Base-by-base conservation (phyloP, 2,888 invertebrate genomes). In the Alitta virens region DNA sequence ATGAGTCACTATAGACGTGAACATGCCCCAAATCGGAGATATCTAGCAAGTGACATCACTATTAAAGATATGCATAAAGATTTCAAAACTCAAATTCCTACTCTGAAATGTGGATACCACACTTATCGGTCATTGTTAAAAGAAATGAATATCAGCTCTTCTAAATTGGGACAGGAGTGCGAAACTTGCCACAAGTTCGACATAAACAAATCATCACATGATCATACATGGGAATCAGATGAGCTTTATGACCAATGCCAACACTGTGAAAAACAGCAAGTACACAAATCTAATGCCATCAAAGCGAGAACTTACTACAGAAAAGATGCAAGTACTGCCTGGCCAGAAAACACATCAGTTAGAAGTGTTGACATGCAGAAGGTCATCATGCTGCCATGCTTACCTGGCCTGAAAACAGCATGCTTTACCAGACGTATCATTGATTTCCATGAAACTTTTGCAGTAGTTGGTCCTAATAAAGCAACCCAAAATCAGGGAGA, bases 341-440 rank as follows among this genome's bases (percentile, higher is more conserved):
- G 12, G 33, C 33, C 33, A 12, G 12, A 24, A 60, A 43, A 16
- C 23, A 16, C 16, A 21, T n/a, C n/a, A 49, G 60, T 66, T 16
- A 46, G 59, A 26, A 56, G 63, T 27, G 63, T 61, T 12, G 66
- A 66, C 42, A n/a, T 66, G 9, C 66, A 66, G 40, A 66, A 66
- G 43, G 63, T 66, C 7, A 64, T 66, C 21, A 64, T 64, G 63
- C 51, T 66, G 21, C 66, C 63, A 2, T 25, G 59, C 18, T 43
- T 64, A 33, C 12, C 33, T 5, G 33, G 33, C 5, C 12, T 33
- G 33, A 33, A 5, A 33, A 33, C 5, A 7, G 33, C 33, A 7
- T 33, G 33, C 33, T 33, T 33, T 12, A 33, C 33, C 33, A 5
- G 33, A 5, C 33, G 12, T 7, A 33, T 33, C 12, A 33, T 33